Conservation (phyloP, 2,888 invertebrate genomes). For the Arrhopalites spinosus region DNA sequence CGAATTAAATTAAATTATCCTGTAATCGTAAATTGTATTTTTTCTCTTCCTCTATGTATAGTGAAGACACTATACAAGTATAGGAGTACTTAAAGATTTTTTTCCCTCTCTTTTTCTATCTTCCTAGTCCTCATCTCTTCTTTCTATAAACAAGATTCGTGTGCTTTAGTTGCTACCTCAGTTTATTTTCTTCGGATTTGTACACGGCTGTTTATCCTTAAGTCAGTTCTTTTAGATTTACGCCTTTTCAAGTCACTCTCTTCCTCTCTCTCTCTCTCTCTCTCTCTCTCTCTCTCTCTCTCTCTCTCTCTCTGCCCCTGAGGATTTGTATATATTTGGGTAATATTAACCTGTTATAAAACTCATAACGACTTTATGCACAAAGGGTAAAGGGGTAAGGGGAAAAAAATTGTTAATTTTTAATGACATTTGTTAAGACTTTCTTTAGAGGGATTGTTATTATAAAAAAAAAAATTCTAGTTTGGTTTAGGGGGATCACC, state of each 20-base stretch:
- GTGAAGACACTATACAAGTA: not conserved
- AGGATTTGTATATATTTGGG: not conserved
- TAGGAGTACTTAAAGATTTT: not conserved
- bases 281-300: not conserved
- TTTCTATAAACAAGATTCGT: not conserved
- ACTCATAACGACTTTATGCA: not conserved
- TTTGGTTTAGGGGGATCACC: too few species aligned
- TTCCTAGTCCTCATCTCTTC: not conserved
- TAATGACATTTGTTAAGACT: not conserved
- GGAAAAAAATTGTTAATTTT: not conserved
- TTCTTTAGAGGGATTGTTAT: not conserved
- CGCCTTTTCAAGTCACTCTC: too few species aligned
- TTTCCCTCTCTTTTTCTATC: not conserved
- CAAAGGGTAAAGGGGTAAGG: not conserved
- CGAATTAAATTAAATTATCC: slow-evolving; percentile 55
- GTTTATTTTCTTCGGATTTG: slow-evolving; percentile 28
- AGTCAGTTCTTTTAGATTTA: slow-evolving; percentile 21
- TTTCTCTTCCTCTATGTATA: not conserved
- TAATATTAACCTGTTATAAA: slow-evolving; percentile 21
- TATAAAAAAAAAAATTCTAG: too few species aligned
- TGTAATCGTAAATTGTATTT: slow-evolving; percentile 52
- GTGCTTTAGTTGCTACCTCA: slow-evolving; percentile 22
- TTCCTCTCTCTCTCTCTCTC: too few species aligned
- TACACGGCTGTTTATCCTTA: not conserved
- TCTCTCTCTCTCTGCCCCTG: not conserved